A percentile compares a stretch with the other conserved stretches of the same genome.
phyloP scores from a whole-genome alignment of 2,888 invertebrate species.

The Lacanobia wlatinum region DNA sequence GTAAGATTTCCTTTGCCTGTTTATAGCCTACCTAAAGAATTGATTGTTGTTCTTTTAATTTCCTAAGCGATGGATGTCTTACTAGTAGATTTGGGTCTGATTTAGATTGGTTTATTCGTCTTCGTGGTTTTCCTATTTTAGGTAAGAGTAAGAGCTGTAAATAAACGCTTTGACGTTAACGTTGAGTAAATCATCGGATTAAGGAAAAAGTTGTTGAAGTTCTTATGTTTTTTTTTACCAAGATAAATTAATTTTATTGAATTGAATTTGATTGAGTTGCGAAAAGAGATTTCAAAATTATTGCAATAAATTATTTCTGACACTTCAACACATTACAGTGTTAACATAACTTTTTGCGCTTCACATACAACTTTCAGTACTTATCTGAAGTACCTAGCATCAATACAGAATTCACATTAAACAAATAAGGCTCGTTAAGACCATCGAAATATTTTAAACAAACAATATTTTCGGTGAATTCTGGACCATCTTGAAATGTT shows the following conservation, averaged over 20 bases:
- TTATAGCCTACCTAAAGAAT: no score
- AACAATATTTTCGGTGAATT: conserved; percentile 35
- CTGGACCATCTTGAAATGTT: conserved; percentile 7
- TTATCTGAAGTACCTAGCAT: conserved; percentile 1
- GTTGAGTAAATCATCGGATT: not conserved
- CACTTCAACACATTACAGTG: conserved; percentile 4
- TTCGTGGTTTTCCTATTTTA: no score
- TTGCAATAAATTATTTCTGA: not conserved
- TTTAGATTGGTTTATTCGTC: no score
- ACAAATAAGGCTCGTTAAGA: conserved; percentile 39
- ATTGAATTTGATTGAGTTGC: conserved; percentile 18
- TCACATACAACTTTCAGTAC: not conserved
- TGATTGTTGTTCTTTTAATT: no score
- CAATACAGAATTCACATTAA: conserved; percentile 6
- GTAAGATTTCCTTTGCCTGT: no score
- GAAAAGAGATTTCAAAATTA: not conserved
- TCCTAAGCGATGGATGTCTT: no score
- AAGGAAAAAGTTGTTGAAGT: not conserved
- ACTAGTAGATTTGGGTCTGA: no score
- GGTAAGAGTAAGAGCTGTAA: no score
- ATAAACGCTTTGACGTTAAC: no score
- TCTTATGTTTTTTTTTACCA: not conserved
- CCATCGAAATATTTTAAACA: conserved; percentile 41
- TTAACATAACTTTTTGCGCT: conserved; percentile 18
- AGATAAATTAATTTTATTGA: not conserved